These are phyloP conservation scores for Rhamnusium bicolor DNA, from an alignment of 2,888 invertebrate genomes.

Conservation along the genomic window DNA sequence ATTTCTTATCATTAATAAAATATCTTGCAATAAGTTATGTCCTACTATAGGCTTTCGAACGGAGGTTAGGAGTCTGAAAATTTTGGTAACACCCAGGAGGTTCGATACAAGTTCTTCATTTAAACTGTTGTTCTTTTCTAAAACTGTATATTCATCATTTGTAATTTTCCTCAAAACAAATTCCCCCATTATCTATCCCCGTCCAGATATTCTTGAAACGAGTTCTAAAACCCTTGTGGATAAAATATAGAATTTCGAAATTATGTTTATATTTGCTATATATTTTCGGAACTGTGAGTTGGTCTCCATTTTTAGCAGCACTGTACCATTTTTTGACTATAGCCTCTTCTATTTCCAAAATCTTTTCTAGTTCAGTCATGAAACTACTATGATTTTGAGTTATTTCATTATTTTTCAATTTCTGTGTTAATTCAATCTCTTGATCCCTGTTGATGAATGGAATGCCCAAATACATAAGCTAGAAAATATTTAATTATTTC, in stretches of 20 bases:
- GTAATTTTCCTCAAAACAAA: slow-evolving; percentile 67
- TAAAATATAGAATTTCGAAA: slow-evolving; percentile 73
- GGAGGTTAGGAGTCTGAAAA: slow-evolving; percentile 76
- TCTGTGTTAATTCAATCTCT: slow-evolving; percentile 65
- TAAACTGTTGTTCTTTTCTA: slow-evolving; percentile 67
- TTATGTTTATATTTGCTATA: slow-evolving; percentile 66
- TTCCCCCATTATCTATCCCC: slow-evolving; percentile 61
- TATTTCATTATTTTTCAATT: slow-evolving; percentile 62
- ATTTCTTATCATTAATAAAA: slow-evolving; percentile 80
- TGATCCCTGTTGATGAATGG: slow-evolving; percentile 78
- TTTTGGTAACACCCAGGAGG: slow-evolving; percentile 78
- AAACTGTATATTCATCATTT: slow-evolving; percentile 58
- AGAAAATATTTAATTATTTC: slow-evolving; percentile 55
- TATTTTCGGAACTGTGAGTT: slow-evolving; percentile 57
- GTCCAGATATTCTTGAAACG: slow-evolving; percentile 70
- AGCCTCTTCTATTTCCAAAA: slow-evolving; percentile 65
- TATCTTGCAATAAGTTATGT: slow-evolving; percentile 83
- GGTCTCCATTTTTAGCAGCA: slow-evolving; percentile 57
- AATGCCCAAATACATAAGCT: slow-evolving; percentile 81
- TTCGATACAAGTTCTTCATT: slow-evolving; percentile 73
- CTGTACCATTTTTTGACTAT: slow-evolving; percentile 67
- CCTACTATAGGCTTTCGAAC: slow-evolving; percentile 82
- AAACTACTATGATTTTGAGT: slow-evolving; percentile 66
- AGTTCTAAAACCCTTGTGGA: slow-evolving; percentile 76
- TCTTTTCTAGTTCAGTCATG: slow-evolving; percentile 44